Percentiles rank a stretch among this genome's conserved stretches.
These are phyloP conservation scores for Autographa pulchrina DNA, from an alignment of 2,888 invertebrate species.

Conservation along the genomic window DNA sequence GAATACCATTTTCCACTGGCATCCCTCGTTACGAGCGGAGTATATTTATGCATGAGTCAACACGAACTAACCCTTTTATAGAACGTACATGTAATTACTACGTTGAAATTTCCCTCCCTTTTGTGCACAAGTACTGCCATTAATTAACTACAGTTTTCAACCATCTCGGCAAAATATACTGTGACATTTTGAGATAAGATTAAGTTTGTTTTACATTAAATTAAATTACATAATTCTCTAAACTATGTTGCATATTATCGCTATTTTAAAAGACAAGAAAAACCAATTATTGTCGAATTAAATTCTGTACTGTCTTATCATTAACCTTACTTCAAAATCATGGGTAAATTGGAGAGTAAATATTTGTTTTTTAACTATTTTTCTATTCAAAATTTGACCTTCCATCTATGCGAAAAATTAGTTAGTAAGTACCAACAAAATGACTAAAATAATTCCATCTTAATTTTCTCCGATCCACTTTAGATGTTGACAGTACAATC, in stretches of 20 bases:
- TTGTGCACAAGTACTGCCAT: not conserved
- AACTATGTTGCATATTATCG: too few relatives aligned
- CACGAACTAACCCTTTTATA: conserved; percentile 33
- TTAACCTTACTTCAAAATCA: too few relatives aligned
- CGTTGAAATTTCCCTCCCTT: conserved; percentile 25
- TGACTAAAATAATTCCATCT: not conserved
- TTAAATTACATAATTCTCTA: too few relatives aligned
- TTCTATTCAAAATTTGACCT: too few relatives aligned
- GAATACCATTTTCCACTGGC: not conserved
- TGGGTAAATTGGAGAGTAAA: too few relatives aligned
- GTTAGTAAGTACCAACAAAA: too few relatives aligned
- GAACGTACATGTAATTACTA: conserved; percentile 28
- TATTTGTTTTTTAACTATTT: too few relatives aligned
- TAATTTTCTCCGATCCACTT: not conserved
- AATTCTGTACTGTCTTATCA: too few relatives aligned
- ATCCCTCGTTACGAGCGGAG: not conserved
- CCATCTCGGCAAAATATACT: not conserved
- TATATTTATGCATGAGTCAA: conserved; percentile 18
- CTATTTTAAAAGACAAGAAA: too few relatives aligned
- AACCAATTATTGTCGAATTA: too few relatives aligned
- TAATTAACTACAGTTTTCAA: conserved; percentile 12
- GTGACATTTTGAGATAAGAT: not conserved
- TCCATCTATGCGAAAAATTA: too few relatives aligned
- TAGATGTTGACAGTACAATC: not conserved
- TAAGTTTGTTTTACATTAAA: not conserved